A percentile compares a stretch with the other conserved stretches of the same genome.
phyloP scores from a whole-genome alignment of 2,113 vertebrate genomes.

The Elachura formosa region DNA sequence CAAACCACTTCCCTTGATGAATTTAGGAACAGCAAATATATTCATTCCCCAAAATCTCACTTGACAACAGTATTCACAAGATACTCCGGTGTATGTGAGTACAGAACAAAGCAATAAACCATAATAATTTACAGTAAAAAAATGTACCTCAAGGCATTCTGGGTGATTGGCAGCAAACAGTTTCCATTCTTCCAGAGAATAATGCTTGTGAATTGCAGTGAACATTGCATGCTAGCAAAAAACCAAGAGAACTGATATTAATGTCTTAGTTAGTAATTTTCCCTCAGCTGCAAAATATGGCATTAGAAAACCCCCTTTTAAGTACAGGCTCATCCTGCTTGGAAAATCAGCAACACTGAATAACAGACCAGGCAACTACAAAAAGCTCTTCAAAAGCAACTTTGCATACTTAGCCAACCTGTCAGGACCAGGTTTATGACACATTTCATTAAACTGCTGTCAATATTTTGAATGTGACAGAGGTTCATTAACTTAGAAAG shows the following conservation, averaged over 20 bases:
- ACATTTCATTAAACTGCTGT: background rate
- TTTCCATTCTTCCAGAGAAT: slow-evolving; percentile 93
- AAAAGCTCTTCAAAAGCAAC: background rate
- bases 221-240: slow-evolving; percentile 89
- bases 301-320: background rate
- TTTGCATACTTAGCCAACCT: background rate
- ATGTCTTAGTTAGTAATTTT: background rate
- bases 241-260: slow-evolving; percentile 9
- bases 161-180: slow-evolving; percentile 85
- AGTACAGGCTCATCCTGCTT: background rate
- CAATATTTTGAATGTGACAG: background rate
- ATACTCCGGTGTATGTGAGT: background rate
- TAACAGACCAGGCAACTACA: background rate
- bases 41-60: slow-evolving; percentile 20
- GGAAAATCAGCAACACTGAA: background rate
- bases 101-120: slow-evolving; percentile 45
- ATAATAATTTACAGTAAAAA: background rate
- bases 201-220: slow-evolving; percentile 96
- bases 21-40: slow-evolving; percentile 9
- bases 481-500: background rate
- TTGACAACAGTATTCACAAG: slow-evolving; percentile 15
- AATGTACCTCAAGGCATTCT: slow-evolving; percentile 89
- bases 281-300: background rate
- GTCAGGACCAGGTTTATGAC: background rate
- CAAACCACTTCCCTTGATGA: background rate